Evolutionary conservation across 2,797 vertebrate species (phyloP), one percentile per base, ranked within the genome.

Genomic region (Forpus xanthops): DNA sequence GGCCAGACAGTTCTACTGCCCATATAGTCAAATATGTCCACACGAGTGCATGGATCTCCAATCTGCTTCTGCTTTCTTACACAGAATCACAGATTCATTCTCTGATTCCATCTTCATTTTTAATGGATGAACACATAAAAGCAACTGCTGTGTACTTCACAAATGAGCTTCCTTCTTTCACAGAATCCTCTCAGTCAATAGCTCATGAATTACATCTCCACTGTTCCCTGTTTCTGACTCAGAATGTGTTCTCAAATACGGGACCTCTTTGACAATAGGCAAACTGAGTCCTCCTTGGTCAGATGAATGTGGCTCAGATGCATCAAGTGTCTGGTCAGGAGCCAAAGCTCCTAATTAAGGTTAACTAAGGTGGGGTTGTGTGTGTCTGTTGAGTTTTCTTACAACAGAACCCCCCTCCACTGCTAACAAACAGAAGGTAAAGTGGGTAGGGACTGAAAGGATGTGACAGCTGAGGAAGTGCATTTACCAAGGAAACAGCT

Each of bases 331-430:
- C 16, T 58, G 73, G 23, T 42, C 56, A 85, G 68, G 71, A 90
- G 27, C 19, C 66, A 30, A 47, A 83, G 15, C 4, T 50, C 6
- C 50, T 41, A 70, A n/a, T 10, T 18, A 44, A 30, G 24, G 4
- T 61, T 50, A 87, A 15, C 42, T 20, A 78, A 53, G 19, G 10
- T 56, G 55, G 1, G 2, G 6, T 39, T 65, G 44, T 66, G 8
- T 30, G 8, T 21, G 11, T 17, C 17, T 18, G 27, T 16, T 61
- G 47, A 5, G 7, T 7, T 39, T 44, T 33, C 71, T 61, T 2
- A 49, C 24, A 75, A 52, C 13, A 21, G 39, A 66, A 47, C 2
- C 2, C 0, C 2, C 0, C 5, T 12, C 18, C 27, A 23, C 17
- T 50, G 12, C 37, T 67, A 70, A 77, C 14, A 84, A 84, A 74